phyloP scores from a whole-genome alignment of 2,797 vertebrate genomes.

The Ciconia nigra region DNA sequence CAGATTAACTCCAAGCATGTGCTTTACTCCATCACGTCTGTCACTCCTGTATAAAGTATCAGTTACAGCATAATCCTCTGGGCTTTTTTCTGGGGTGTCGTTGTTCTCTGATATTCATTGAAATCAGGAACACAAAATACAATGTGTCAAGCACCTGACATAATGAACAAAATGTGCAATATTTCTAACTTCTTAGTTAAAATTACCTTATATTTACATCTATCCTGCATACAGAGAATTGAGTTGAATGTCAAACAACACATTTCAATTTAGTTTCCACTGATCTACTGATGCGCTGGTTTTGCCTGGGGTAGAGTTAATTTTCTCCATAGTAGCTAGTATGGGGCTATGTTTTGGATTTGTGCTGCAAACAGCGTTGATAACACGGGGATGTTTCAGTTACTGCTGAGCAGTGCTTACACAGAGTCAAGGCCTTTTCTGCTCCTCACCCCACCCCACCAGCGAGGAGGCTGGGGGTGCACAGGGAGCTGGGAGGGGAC shows the following conservation, averaged over 20 bases:
- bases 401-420: too few species aligned
- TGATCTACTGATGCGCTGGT: not conserved
- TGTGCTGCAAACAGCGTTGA: too few species aligned
- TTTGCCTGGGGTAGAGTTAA: too few species aligned
- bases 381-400: too few species aligned
- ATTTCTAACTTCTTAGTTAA: not conserved
- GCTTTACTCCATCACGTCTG: not conserved
- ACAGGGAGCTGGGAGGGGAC: too few species aligned
- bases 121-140: not conserved
- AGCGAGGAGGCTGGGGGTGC: too few species aligned
- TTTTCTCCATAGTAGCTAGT: too few species aligned
- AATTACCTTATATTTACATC: not conserved
- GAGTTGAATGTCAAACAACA: not conserved
- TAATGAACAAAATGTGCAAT: not conserved
- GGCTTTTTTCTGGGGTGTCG: not conserved
- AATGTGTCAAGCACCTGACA: not conserved
- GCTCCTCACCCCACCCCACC: too few species aligned
- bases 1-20: not conserved
- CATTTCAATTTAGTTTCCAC: not conserved
- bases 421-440: too few species aligned
- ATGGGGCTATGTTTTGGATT: too few species aligned
- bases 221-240: not conserved
- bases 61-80: not conserved
- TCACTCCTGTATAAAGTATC: not conserved
- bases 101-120: not conserved